A percentile compares a stretch with the other conserved stretches of the same genome.
Evolutionary conservation across 2,797 vertebrate genomes (phyloP).

Genomic region (Phyllotis vaccarum): DNA sequence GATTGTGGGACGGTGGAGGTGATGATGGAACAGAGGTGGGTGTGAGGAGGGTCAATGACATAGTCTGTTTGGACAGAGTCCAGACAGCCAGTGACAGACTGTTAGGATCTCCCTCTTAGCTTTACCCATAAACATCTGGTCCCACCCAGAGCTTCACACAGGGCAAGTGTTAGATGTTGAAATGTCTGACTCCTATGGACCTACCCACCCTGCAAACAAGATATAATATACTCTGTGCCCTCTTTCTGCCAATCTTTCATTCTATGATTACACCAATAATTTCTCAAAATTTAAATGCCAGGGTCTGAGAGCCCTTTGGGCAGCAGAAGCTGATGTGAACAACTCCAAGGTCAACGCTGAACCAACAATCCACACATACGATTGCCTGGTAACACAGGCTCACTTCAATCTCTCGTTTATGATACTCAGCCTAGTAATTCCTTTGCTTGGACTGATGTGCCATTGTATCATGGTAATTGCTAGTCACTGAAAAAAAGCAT

Average conservation of each 20-base stretch:
- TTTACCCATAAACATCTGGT: not conserved
- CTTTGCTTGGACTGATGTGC: conserved; percentile 23
- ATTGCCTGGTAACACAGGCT: not conserved
- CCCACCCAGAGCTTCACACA: not conserved
- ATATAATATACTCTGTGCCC: not conserved
- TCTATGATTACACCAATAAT: not conserved
- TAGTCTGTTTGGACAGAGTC: not conserved
- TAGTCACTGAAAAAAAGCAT: not conserved
- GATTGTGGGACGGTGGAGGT: not conserved
- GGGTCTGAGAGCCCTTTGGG: not conserved
- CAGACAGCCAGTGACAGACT: not conserved
- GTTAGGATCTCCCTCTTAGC: not conserved
- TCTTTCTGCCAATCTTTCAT: not conserved
- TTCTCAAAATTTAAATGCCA: not conserved
- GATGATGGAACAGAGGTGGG: not conserved
- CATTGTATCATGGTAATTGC: not conserved
- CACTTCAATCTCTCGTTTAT: not conserved
- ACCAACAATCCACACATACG: not conserved
- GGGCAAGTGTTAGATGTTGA: fast-evolving
- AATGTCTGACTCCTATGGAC: not conserved
- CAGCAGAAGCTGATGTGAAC: not conserved
- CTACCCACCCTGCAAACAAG: not conserved
- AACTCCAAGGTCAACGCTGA: not conserved
- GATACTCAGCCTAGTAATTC: not conserved
- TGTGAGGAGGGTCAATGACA: not conserved